Conservation (phyloP, 2,888 invertebrate species). For the Ormia ochracea region DNA sequence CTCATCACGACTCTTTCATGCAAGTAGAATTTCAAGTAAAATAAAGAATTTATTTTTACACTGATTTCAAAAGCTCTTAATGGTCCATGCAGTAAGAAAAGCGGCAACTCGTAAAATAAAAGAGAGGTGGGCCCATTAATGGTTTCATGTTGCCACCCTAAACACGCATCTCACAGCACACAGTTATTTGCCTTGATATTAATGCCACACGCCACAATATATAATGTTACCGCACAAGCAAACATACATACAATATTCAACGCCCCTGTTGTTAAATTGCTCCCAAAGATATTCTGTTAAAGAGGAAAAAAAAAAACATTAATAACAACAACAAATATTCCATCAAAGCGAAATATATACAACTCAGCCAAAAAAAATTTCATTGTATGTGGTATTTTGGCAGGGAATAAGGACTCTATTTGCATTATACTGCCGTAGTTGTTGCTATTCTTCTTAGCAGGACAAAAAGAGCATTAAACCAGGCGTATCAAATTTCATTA, state of each 20-base stretch:
- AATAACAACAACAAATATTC: slow-evolving; percentile 8
- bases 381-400: slow-evolving; percentile 24
- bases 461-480: slow-evolving; percentile 76
- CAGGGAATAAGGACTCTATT: slow-evolving; percentile 37
- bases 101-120: slow-evolving; percentile 7
- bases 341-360: slow-evolving; percentile 50
- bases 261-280: slow-evolving; percentile 56
- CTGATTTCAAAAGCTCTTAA: slow-evolving; percentile 52
- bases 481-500: slow-evolving; percentile 78
- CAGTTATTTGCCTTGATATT: slow-evolving; percentile 42
- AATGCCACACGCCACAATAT: slow-evolving; percentile 59
- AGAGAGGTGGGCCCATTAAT: slow-evolving; percentile 44
- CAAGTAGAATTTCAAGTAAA: slow-evolving; percentile 39
- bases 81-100: slow-evolving; percentile 13
- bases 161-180: slow-evolving; percentile 4
- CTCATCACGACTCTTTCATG: slow-evolving; percentile 30
- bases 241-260: slow-evolving; percentile 29
- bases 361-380: slow-evolving; percentile 19
- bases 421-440: slow-evolving; percentile 35
- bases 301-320: neutral
- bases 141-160: slow-evolving; percentile 53
- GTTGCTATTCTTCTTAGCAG: slow-evolving; percentile 21
- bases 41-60: slow-evolving; percentile 42
- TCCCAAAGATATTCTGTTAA: slow-evolving; percentile 25
- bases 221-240: slow-evolving; percentile 45